Evolutionary conservation across 2,888 invertebrate genomes (phyloP).

Genomic region (Acrobasis repandana): DNA sequence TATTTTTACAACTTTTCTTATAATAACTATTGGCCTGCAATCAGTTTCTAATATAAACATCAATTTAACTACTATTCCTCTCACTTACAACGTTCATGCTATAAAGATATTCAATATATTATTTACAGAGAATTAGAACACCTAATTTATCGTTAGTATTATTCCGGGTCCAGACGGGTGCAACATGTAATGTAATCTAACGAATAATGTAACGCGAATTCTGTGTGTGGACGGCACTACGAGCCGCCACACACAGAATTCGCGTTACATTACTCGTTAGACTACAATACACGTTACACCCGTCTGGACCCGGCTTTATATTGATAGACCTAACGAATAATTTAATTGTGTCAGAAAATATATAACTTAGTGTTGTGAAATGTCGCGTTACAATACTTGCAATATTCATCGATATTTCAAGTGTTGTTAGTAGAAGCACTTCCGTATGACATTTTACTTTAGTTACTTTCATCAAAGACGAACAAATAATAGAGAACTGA

Average conservation of each 20-base stretch:
- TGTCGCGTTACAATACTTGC: neutral
- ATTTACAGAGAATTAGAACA: conserved; percentile 40
- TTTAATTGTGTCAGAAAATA: conserved; percentile 3
- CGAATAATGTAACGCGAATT: no score
- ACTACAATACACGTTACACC: no score
- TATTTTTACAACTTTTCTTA: conserved; percentile 54
- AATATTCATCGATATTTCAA: neutral
- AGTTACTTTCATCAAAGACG: no score
- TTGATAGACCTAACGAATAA: conserved; percentile 10
- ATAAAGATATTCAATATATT: conserved; percentile 34
- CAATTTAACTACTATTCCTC: conserved; percentile 44
- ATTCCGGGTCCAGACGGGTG: no score
- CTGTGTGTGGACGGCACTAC: no score
- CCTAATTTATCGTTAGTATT: conserved; percentile 12
- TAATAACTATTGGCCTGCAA: conserved; percentile 40
- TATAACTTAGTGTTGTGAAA: neutral
- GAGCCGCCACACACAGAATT: no score
- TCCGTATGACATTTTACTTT: neutral
- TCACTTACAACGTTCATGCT: conserved; percentile 37
- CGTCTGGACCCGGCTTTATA: no score
- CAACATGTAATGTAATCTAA: no score
- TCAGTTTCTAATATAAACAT: conserved; percentile 54
- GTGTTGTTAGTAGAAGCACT: neutral
- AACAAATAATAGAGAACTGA: no score
- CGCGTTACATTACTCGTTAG: no score